Evolutionary conservation across 2,113 vertebrate species (phyloP), one percentile per base, ranked within the genome.

Genomic region (Myiozetetes cayanensis): DNA sequence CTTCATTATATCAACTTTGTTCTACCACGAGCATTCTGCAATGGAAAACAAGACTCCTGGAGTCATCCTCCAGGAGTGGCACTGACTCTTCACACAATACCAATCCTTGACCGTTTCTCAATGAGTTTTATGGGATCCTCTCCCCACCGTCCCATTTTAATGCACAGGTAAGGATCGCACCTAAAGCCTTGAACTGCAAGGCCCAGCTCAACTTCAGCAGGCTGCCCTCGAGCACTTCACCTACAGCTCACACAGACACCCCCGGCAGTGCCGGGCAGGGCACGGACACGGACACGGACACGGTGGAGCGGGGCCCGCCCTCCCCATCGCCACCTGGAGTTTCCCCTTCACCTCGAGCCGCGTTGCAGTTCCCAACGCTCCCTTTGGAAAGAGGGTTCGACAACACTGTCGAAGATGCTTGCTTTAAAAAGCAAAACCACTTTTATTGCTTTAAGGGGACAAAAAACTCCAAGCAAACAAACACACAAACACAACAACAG

Each of bases 241-340:
- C n/a, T 66, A 2, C 12, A 3, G 22, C 22, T 27, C 18, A 4
- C 0, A 4, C 15, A 3, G 22, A 4, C 5, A 3, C 8, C 41
- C 30, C 4, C 39, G 7, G 19, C 55, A 11, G 63, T 4, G 46
- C 10, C 8, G 21, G 53, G 33, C 8, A n/a, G 44, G 16, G 56
- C 10, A 22, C n/a, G 41, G 43, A 33, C 43, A 17, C 10, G 10
- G 35, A 8, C 55, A 22, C 31, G 20, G 55, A 21, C 18, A 21
- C 18, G 4, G 24, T 5, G 11, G 59, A 63, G 27, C 61, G 37
- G 23, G 58, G n/a, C 6, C 16, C 10, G n/a, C n/a, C n/a, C n/a
- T 9, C 16, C 37, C 25, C 35, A 62, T 12, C 59, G 23, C 19
- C 19, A 12, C 9, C 70, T 2, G 70, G 15, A 25, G 3, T 1